Evolutionary conservation across 2,888 invertebrate genomes (phyloP), one percentile per base, ranked within the genome.

Genomic region (Trachelus stipa): DNA sequence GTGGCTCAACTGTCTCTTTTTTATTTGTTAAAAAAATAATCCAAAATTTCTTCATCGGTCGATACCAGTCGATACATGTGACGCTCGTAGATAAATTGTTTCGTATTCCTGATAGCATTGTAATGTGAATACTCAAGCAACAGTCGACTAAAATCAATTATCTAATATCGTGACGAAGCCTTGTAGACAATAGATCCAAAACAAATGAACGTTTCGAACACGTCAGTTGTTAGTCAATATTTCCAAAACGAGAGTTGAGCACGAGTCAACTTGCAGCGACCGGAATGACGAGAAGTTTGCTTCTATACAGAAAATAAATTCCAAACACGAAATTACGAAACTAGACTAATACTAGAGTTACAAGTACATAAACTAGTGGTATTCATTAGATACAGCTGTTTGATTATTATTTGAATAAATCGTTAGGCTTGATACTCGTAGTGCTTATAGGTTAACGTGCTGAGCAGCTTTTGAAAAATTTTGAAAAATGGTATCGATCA

Each of bases 171-270:
- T 56, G 23, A 9, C 23, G 23, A 56, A 56, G 23, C 56, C 37
- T 15, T 76, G 35, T 34, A 68, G 33, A 74, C 31, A 74, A 74
- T 79, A 69, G 80, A 76, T 73, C 81, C 30, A 73, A 76, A 81
- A 79, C 77, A 71, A 79, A 79, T 79, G 68, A 74, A 40, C 31
- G 33, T 71, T 79, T 74, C 30, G 69, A 73, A 74, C 73, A 74
- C 33, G 34, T 40, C 68, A 80, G 37, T 69, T 69, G 68, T 35
- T 12, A 11, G 71, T 77, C 76, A 34, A 74, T 76, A 76, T 75
- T 79, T 15, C 68, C 34, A 73, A 74, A 56, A 35, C 73, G 34
- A 40, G 15, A 35, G 34, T 40, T 12, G 34, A 3, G 23, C 33
- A 11, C 31, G 71, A 71, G 23, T 71, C 31, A 71, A 71, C 71